Evolutionary conservation across 2,797 vertebrate genomes (phyloP).

Genomic region (Morus bassanus): DNA sequence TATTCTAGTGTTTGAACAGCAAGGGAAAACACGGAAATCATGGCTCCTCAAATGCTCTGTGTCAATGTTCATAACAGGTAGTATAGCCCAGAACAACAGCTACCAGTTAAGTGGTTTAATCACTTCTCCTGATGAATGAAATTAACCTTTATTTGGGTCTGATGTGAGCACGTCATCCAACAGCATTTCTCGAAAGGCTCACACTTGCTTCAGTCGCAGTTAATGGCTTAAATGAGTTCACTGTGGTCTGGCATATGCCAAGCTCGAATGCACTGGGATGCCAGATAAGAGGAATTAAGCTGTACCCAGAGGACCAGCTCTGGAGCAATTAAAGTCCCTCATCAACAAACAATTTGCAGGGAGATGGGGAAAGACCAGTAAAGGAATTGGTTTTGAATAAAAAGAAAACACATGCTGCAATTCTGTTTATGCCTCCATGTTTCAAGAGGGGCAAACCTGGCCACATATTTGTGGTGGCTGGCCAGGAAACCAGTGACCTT

Average conservation of each 20-base stretch:
- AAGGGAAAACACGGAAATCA: slow-evolving; percentile 21
- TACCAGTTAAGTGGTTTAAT: slow-evolving; percentile 5
- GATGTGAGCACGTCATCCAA: not conserved
- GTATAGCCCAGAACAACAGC: not conserved
- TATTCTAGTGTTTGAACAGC: slow-evolving; percentile 12
- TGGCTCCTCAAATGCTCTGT: not conserved
- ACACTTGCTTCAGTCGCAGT: not conserved
- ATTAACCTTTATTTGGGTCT: slow-evolving; percentile 19
- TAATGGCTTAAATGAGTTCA: not conserved
- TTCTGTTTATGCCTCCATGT: not conserved
- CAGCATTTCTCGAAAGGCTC: not conserved
- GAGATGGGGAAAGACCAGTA: not conserved
- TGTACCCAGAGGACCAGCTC: not conserved
- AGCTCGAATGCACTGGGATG: not conserved
- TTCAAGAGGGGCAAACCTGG: not conserved
- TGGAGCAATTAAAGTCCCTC: not conserved
- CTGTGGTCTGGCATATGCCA: not conserved
- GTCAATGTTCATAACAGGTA: not conserved
- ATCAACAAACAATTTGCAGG: not conserved
- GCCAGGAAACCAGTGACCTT: not conserved
- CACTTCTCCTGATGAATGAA: not conserved
- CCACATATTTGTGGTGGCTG: rapidly evolving
- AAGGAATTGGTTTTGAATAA: not conserved
- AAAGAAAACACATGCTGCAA: not conserved
- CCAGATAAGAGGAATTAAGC: not conserved